Evolutionary conservation across 35 echinoderm and acorn worm genomes (phyloP).

Genomic region (Apostichopus californicus): DNA sequence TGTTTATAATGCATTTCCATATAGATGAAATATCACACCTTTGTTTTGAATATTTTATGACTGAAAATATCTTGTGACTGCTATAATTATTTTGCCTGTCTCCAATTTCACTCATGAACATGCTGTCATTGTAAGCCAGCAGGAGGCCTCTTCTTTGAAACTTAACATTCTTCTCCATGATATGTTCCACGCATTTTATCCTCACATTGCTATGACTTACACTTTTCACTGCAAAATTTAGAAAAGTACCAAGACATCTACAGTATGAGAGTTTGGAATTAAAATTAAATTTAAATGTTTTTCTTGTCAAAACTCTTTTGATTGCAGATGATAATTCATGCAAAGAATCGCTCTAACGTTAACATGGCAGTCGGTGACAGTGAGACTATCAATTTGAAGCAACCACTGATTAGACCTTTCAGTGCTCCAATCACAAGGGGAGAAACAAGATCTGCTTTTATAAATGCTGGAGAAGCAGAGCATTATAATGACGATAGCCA

Average conservation of each 20-base stretch:
- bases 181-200: not conserved
- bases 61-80: too few species aligned
- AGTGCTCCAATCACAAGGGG: conserved; percentile 84
- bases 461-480: conserved; percentile 78
- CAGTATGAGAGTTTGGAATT: not conserved
- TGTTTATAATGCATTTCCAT: too few species aligned
- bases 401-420: conserved; percentile 62
- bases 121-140: too few species aligned
- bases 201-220: too few species aligned
- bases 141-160: too few species aligned
- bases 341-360: conserved; percentile 85
- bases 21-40: too few species aligned
- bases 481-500: conserved; percentile 3
- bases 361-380: conserved; percentile 78
- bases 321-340: conserved; percentile 91
- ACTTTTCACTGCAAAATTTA: too few species aligned
- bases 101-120: too few species aligned
- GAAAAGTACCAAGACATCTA: not conserved
- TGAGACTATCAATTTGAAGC: conserved; percentile 45
- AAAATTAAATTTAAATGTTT: not conserved
- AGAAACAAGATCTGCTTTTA: conserved; percentile 70
- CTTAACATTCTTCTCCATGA: not conserved
- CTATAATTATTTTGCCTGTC: too few species aligned
- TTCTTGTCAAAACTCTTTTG: not conserved
- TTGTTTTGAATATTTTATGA: too few species aligned